Conservation (phyloP, 2,888 invertebrate genomes). For the Sericinus montela region DNA sequence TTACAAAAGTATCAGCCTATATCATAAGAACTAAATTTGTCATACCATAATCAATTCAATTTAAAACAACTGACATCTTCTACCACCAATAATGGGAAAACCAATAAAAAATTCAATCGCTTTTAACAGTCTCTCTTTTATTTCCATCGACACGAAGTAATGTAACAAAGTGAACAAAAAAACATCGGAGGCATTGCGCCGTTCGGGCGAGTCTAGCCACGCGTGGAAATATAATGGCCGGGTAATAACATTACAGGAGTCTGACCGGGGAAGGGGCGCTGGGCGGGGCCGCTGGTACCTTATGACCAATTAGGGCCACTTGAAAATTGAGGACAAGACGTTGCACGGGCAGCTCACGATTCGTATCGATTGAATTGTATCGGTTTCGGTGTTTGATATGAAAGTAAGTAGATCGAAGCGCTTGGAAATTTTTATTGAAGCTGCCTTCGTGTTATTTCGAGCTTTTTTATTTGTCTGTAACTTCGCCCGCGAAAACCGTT, state of each 20-base stretch:
- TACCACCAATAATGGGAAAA: neutral
- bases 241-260: slow-evolving; percentile 31
- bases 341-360: slow-evolving; percentile 6
- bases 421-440: too few relatives aligned
- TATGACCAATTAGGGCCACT: slow-evolving; percentile 20
- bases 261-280: slow-evolving; percentile 19
- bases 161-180: slow-evolving; percentile 16
- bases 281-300: slow-evolving; percentile 16
- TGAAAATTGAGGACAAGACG: slow-evolving; percentile 7
- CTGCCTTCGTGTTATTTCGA: too few relatives aligned
- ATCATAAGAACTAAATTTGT: too few relatives aligned
- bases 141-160: neutral
- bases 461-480: too few relatives aligned
- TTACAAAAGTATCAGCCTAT: too few relatives aligned
- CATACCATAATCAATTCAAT: too few relatives aligned
- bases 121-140: neutral
- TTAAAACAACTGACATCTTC: too few relatives aligned
- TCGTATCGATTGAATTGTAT: slow-evolving; percentile 5
- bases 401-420: too few relatives aligned
- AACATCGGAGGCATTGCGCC: slow-evolving; percentile 20
- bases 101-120: neutral
- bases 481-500: too few relatives aligned
- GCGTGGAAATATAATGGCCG: slow-evolving; percentile 35
- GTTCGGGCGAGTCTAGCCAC: slow-evolving; percentile 21
- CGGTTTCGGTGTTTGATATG: neutral